Base-by-base conservation (phyloP, 2,113 vertebrate species). In the Candoia aspera region DNA sequence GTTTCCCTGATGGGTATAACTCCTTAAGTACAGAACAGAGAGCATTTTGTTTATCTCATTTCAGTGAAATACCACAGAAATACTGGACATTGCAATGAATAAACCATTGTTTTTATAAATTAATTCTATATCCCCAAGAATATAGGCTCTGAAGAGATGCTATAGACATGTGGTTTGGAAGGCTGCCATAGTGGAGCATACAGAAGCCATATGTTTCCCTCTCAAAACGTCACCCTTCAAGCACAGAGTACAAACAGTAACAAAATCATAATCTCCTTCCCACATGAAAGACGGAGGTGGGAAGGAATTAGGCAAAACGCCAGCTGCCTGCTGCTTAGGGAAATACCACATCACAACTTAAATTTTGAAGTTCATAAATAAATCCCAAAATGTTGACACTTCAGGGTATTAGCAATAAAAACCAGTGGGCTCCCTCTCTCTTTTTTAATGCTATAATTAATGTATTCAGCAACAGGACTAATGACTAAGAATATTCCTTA, bases 251-350 rank as follows among this genome's bases (percentile, higher is more conserved):
- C 97, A 46, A 92, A 92, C 90, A 64, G 85, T 86, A 94, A 60
- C 91, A 95, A 93, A 93, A 96, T 96, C 95, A 54, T 95, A 97
- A 97, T 97, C 97, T 97, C 96, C 97, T 95, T 85, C 96, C 97
- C 98, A 98, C 98, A 98, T 98, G 94, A 98, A 98, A 99, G 98
- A 90, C 98, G 97, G 94, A 98, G 91, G 98, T 98, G 73, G 97
- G 93, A 42, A 94, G 93, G 95, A 83, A 8, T 91, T 95, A 91
- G 97, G 98, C 98, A 93, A 59, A 60, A 92, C 23, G 97, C 98
- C 98, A 98, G 95, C 90, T 91, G 92, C 96, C 26, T 93, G 94
- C 96, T 97, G 98, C 97, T 95, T 97, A 94, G 97, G 97, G 97
- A 98, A 97, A 97, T 97, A 97, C 90, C 88, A 90, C 93, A 94